Base-by-base conservation (phyloP, 1,140 invertebrate species). In the Drosophila murphyi region DNA sequence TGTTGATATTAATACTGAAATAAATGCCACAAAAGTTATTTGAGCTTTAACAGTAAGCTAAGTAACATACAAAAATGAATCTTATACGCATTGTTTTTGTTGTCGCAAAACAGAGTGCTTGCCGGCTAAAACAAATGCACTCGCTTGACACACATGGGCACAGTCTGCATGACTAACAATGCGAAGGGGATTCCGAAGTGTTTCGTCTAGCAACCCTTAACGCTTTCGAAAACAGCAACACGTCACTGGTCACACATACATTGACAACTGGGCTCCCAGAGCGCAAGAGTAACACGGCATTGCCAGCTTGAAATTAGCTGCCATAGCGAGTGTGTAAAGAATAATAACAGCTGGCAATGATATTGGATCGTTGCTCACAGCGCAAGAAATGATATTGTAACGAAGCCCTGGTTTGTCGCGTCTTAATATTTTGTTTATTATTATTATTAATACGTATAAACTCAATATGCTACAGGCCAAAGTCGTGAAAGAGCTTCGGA, bases 241-340 rank as follows among this genome's bases (percentile, higher is more conserved):
- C 54, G 52, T 32, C 68, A 64, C 54, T 75, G 68, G 34, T 57
- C 54, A 64, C 68, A 39, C 68, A 72, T 63, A 72, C 72, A 71
- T 7, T 4, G 31, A 54, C 59, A 47, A n/a, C n/a, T 57, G 43
- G 2, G 47, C 37, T 56, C 20, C 5, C 10, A 70, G 50, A 52
- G 43, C 28, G 10, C 39, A 48, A 71, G 51, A 63, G 51, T 4
- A 4, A 6, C 8, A 67, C 20, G 20, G 72, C 29, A 10, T 75
- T 75, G 72, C 72, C 72, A 75, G 54, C 47, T 59, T 20, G 3
- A 72, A 71, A 7, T 8, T 5, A 39, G 20, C 50, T 43, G 60
- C 62, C 35, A 41, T 52, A 63, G 52, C 67, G 59, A 71, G 72
- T 64, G 7, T 35, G 3, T 35, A 31, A 37, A 35, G 39, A 56